Conservation (phyloP, 2,113 vertebrate species). For the Marmota monax region DNA sequence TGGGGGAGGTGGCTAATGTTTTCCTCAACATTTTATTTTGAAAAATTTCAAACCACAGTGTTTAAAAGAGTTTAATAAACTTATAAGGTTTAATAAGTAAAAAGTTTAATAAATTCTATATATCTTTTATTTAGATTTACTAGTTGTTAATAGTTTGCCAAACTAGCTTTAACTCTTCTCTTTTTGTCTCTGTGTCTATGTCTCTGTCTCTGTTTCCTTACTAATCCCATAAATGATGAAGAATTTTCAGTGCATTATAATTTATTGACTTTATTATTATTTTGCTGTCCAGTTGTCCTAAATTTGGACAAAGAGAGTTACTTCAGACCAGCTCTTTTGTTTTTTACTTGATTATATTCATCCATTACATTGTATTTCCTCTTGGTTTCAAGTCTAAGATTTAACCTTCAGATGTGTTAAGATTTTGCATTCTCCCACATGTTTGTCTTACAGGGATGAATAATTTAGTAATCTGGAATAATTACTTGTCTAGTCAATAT, state of each 20-base stretch:
- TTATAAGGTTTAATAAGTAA: too few species aligned
- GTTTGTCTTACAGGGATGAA: background rate
- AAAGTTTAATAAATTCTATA: background rate
- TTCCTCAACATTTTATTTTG: background rate
- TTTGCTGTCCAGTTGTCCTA: slow-evolving; percentile 24
- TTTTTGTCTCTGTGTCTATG: background rate
- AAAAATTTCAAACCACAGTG: background rate
- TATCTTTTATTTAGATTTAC: slow-evolving; percentile 32
- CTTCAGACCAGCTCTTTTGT: background rate
- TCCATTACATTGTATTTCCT: slow-evolving; percentile 9
- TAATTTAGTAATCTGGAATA: slow-evolving; percentile 22
- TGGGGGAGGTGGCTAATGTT: background rate
- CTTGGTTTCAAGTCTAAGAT: slow-evolving; percentile 20
- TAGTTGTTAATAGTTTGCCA: slow-evolving; percentile 22
- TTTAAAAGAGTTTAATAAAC: background rate
- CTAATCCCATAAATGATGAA: background rate
- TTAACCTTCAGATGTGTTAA: background rate
- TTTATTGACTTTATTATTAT: background rate
- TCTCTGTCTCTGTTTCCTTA: background rate
- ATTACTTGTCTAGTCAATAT: slow-evolving; percentile 12
- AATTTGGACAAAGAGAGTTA: background rate
- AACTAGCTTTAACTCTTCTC: background rate
- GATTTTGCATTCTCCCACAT: background rate
- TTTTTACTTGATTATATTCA: slow-evolving; percentile 7
- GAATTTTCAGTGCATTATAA: slow-evolving; percentile 11